Evolutionary conservation across 2,888 invertebrate genomes (phyloP).

Genomic region (Deilephila porcellus): DNA sequence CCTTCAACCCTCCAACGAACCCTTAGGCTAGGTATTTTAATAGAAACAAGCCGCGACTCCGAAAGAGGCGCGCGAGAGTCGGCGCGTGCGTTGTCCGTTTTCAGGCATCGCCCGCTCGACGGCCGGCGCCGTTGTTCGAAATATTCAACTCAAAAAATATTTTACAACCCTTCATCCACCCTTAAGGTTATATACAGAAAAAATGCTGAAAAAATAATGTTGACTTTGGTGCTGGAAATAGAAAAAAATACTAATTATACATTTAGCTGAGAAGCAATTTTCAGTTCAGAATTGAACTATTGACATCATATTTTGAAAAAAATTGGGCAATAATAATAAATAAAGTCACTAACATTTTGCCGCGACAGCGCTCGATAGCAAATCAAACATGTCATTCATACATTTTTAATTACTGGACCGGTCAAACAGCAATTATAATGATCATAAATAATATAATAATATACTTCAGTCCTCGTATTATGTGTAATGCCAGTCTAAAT

Average conservation of each 20-base stretch:
- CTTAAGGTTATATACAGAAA: background rate
- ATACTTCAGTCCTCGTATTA: too few relatives aligned
- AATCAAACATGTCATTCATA: too few relatives aligned
- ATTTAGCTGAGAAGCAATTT: background rate
- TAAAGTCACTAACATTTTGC: too few relatives aligned
- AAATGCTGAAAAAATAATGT: background rate
- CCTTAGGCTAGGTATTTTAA: conserved; percentile 3
- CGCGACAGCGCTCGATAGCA: too few relatives aligned
- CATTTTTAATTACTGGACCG: too few relatives aligned
- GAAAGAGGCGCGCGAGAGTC: conserved; percentile 42
- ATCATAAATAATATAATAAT: too few relatives aligned
- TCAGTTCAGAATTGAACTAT: background rate
- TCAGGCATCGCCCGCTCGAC: conserved; percentile 53
- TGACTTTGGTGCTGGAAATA: background rate
- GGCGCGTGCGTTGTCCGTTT: conserved; percentile 57
- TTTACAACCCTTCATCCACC: background rate
- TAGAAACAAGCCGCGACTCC: background rate
- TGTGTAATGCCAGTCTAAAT: too few relatives aligned
- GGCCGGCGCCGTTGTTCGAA: conserved; percentile 39
- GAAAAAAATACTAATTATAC: conserved; percentile 14
- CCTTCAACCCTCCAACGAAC: background rate
- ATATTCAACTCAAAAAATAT: background rate
- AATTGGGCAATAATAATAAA: too few relatives aligned
- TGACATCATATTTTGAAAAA: background rate
- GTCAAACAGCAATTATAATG: too few relatives aligned